Evolutionary conservation across 2,888 invertebrate genomes (phyloP), one percentile per base, ranked within the genome.

Genomic region (Trichogramma evanescens): DNA sequence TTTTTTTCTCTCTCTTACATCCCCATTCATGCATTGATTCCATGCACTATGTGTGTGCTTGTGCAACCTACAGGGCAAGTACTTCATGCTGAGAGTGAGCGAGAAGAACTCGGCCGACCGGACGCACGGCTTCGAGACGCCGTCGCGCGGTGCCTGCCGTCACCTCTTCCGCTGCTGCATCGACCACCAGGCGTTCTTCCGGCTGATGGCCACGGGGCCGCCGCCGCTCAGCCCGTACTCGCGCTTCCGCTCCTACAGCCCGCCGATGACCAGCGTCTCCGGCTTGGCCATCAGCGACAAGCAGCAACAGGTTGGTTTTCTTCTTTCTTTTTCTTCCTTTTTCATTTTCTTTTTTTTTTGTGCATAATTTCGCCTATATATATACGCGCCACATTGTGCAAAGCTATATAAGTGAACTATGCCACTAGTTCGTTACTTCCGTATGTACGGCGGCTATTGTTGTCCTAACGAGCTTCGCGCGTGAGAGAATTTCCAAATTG

Each of bases 101-200:
- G 96, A 96, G 81, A 96, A 95, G 84, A 95, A 93, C 81, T 95
- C 95, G 77, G 95, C 95, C 72, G 93, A 95, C 68, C 91, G 92
- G 75, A 95, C 95, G n/a, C 95, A 94, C 78, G 95, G 95, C 5
- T 96, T 96, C 80, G 95, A 95, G 80, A 91, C 94, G 39, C 91
- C 92, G 52, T 91, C 93, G 60, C 89, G 93, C 71, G 84, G 91
- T 39, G 95, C 95, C 10, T 95, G 95, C 78, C 93, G 95, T 72
- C 95, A 96, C 80, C 83, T 97, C 68, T 96, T 95, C 94, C 89
- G 92, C 70, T 96, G 96, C 80, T 95, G 95, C 78, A 88, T 94
- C 57, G 96, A 96, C 77, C 96, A 96, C 77, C 95, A 95, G 80
- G 90, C 93, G 45, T 93, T 94, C 82, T 94, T 93, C 82, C 84